Conservation (phyloP, 2,888 invertebrate genomes). For the Stenoptilia bipunctidactyla region DNA sequence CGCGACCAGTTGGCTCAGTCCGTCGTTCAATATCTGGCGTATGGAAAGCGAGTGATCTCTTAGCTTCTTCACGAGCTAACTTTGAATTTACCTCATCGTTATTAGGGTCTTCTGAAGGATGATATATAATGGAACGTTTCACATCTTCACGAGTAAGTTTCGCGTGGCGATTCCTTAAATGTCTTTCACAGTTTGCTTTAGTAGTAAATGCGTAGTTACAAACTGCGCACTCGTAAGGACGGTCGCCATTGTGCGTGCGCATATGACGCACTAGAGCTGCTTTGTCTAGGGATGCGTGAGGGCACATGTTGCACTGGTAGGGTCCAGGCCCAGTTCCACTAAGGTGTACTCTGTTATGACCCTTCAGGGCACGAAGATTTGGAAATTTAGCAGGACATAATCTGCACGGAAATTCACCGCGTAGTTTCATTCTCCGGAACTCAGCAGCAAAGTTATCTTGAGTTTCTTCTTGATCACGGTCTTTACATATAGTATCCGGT, state of each 20-base stretch:
- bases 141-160: conserved; percentile 90
- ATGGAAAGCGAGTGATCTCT: conserved; percentile 67
- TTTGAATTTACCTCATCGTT: conserved; percentile 78
- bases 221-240: conserved; percentile 94
- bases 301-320: conserved; percentile 94
- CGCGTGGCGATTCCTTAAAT: conserved; percentile 91
- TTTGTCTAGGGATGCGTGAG: conserved; percentile 90
- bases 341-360: conserved; percentile 89
- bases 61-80: conserved; percentile 64
- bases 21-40: conserved; percentile 64
- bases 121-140: conserved; percentile 88
- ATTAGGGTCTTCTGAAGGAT: conserved; percentile 87
- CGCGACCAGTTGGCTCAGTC: conserved; percentile 44
- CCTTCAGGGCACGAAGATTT: conserved; percentile 89
- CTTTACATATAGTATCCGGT: conserved; percentile 48
- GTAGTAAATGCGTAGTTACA: conserved; percentile 98
- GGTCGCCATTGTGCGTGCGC: conserved; percentile 94
- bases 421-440: conserved; percentile 89
- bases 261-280: conserved; percentile 92
- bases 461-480: conserved; percentile 74
- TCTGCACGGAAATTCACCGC: conserved; percentile 91
- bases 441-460: conserved; percentile 88
- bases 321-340: conserved; percentile 83
- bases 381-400: conserved; percentile 91
- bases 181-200: conserved; percentile 96